Evolutionary conservation across 2,113 vertebrate genomes (phyloP), one percentile per base, ranked within the genome.

Genomic region (Apaloderma vittatum): DNA sequence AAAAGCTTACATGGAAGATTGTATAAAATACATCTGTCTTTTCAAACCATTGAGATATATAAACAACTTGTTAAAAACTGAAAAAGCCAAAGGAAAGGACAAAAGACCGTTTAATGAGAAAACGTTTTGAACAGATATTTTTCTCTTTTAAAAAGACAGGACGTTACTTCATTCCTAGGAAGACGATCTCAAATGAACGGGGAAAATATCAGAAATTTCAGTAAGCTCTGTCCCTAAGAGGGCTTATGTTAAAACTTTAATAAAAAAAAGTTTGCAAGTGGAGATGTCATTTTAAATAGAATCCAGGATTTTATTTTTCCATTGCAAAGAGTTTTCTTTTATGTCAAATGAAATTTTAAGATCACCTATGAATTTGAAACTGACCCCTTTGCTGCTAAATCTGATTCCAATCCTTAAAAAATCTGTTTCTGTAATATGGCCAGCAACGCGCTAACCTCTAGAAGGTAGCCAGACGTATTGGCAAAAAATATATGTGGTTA

Each of bases 1-100:
- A 98, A 98, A 98, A 97, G 75, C 97, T 97, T 98, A 95, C 97
- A 95, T 90, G 95, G 97, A 98, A 98, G 96, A 97, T 98, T 98
- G 97, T 96, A 97, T 97, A 97, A 98, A 98, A 97, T 97, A 97
- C 97, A 97, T 98, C 97, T 98, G 97, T 97, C 97, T 98, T 98
- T 98, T 98, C 93, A 97, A 98, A 89, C 88, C 94, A 96, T 30
- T 87, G 86, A 98, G 94, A 97, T 98, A 96, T 36, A 98, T 97
- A 98, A 98, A 98, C 97, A 98, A 98, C 81, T 96, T 80, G 0
- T 97, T 98, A 97, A 96, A 97, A 96, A 61, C 49, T 92, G 82
- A 91, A 96, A 97, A 98, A 93, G 68, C 94, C 94, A 97, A 97
- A 91, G 95, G 71, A 91, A 94, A 93, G 48, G 93, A 98, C 97